These are phyloP conservation scores for Calliopsis andreniformis DNA, from an alignment of 1,140 invertebrate genomes.

Conservation along the genomic window DNA sequence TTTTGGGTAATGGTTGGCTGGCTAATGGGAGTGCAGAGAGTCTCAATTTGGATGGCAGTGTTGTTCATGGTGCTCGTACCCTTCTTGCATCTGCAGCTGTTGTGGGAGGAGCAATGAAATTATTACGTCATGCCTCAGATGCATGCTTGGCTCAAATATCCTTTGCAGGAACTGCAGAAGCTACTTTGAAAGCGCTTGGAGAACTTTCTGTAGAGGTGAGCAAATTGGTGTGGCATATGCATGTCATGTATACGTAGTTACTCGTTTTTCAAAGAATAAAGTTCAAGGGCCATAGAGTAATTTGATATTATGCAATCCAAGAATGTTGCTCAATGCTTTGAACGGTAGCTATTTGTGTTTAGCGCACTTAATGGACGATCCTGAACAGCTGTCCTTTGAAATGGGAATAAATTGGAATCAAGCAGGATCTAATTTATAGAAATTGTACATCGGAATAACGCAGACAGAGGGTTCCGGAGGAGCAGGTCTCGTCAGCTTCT, in stretches of 20 bases:
- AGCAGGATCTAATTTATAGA: conserved; percentile 82
- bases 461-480: conserved; percentile 84
- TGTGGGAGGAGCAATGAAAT: conserved; percentile 82
- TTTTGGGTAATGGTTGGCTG: conserved; percentile 88
- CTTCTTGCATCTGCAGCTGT: conserved; percentile 87
- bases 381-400: conserved; percentile 63
- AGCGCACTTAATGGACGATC: conserved; percentile 37
- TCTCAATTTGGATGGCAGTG: conserved; percentile 89
- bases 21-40: conserved; percentile 89
- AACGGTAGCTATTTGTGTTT: conserved; percentile 53
- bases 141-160: conserved; percentile 86
- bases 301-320: neutral
- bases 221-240: neutral
- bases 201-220: conserved; percentile 89
- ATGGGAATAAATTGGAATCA: conserved; percentile 58
- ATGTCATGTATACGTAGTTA: neutral
- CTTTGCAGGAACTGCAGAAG: conserved; percentile 88
- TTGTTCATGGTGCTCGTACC: conserved; percentile 87
- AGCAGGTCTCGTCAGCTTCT: conserved; percentile 76
- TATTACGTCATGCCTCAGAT: conserved; percentile 80
- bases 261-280: neutral
- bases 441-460: conserved; percentile 87
- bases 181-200: conserved; percentile 87
- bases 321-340: conserved; percentile 43
- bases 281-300: neutral